Base-by-base conservation (phyloP, 1,140 invertebrate genomes). In the Drosophila gunungcola region DNA sequence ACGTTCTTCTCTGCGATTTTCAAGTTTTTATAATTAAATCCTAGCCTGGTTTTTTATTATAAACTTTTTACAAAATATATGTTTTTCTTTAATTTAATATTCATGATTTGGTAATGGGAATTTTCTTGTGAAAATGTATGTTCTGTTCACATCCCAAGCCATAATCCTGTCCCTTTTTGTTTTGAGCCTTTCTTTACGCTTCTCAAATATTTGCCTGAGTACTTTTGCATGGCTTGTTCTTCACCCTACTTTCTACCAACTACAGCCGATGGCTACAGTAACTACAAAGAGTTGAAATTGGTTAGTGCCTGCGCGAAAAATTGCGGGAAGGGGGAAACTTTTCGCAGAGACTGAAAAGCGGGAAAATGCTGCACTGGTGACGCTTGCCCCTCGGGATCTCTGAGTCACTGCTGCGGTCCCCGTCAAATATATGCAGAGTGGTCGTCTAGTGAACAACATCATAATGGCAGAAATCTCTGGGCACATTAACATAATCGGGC, bases 401-500 rank as follows among this genome's bases (percentile, higher is more conserved):
- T 39, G 29, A 54, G 58, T 53, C 43, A 56, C 61, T 65, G 51
- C 60, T 73, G 53, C 38, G 53, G 53, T 58, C 46, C 41, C 64
- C 49, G 78, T 70, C 83, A 86, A 85, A 88, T 85, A 88, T 85
- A 79, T 86, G 79, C 74, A 88, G 83, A 88, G 79, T 82, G 73
- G 73, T 79, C 72, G 81, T 80, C 76, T 72, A 60, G 67, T 39
- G 82, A 75, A 82, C 82, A 86, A 79, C 82, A 78, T 86, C 78
- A 86, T 86, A 86, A 86, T 82, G 78, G 69, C 69, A 82, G 62
- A 72, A 69, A 70, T 80, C 82, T 81, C 74, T 53, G 78, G 83
- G 70, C 83, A 76, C 83, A 86, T 86, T 88, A 86, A 86, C 82
- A 86, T 86, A 86, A 86, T 88, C 82, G 82, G 83, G 73, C 61